Evolutionary conservation across 2,888 invertebrate species (phyloP).

Genomic region (Euzetes globulus): DNA sequence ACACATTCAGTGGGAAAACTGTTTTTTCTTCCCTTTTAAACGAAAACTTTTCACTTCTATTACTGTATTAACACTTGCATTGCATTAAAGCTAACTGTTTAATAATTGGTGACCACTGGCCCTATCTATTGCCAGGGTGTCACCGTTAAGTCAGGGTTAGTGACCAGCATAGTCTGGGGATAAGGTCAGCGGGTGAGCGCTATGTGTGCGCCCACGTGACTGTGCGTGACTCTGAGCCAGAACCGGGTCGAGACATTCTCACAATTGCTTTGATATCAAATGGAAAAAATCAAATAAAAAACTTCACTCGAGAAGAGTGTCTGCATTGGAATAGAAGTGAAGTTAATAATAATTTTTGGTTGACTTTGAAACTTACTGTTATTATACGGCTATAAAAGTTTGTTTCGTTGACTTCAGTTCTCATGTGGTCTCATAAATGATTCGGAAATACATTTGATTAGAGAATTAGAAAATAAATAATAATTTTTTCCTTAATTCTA

Average conservation of each 20-base stretch:
- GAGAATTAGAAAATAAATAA: background rate
- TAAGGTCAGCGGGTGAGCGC: constrained; percentile 2
- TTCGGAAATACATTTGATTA: background rate
- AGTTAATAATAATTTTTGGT: background rate
- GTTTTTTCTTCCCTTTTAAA: too few species aligned
- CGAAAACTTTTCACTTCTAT: background rate
- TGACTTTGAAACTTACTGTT: background rate
- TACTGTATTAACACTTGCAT: background rate
- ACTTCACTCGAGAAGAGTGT: background rate
- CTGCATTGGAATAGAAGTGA: background rate
- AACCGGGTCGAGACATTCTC: constrained; percentile 21
- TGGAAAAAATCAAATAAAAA: background rate
- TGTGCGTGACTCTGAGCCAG: constrained; percentile 10
- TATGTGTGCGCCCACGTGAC: constrained; percentile 2
- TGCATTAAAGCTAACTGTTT: background rate
- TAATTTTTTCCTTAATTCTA: background rate
- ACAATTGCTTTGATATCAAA: constrained; percentile 14
- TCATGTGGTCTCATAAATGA: too few species aligned
- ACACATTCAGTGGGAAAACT: background rate
- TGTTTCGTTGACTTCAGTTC: background rate
- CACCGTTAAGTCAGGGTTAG: background rate
- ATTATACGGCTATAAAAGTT: background rate
- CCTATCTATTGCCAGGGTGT: too few species aligned
- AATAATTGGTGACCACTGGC: background rate
- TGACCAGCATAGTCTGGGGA: background rate